Percentiles rank a stretch among this genome's conserved stretches.
Evolutionary conservation across 2,888 invertebrate genomes (phyloP).

Genomic region (Galeruca laticollis): DNA sequence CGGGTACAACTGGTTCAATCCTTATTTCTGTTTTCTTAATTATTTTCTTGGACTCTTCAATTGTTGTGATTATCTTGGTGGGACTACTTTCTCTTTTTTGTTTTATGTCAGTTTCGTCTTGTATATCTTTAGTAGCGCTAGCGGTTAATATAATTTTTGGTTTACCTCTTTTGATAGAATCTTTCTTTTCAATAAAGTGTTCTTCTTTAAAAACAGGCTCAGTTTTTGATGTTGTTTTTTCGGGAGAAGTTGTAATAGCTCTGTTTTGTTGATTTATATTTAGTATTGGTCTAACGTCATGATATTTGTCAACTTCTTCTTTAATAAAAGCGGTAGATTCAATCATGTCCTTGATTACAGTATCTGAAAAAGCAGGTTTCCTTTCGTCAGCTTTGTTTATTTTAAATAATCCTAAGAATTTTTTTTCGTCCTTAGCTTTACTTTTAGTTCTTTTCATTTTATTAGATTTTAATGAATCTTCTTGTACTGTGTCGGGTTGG

Average conservation of each 20-base stretch:
- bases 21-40: constrained; percentile 26
- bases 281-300: constrained; percentile 54
- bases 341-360: constrained; percentile 54
- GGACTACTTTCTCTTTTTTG: constrained; percentile 15
- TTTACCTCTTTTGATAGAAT: constrained; percentile 34
- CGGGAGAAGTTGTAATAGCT: neutral
- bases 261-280: neutral
- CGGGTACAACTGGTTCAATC: constrained; percentile 2
- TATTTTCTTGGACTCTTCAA: constrained; percentile 16
- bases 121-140: constrained; percentile 43
- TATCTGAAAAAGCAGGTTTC: constrained; percentile 49
- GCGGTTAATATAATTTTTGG: constrained; percentile 33
- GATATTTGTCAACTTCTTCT: constrained; percentile 56
- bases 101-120: constrained; percentile 33
- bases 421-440: constrained; percentile 48
- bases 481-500: constrained; percentile 20
- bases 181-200: constrained; percentile 45
- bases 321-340: constrained; percentile 55
- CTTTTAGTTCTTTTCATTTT: constrained; percentile 42
- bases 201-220: constrained; percentile 2
- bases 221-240: neutral
- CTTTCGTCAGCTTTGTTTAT: constrained; percentile 40
- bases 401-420: constrained; percentile 54
- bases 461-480: constrained; percentile 31
- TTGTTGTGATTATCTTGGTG: neutral